Conservation (phyloP, 2,797 vertebrate genomes). For the Merluccius polli region DNA sequence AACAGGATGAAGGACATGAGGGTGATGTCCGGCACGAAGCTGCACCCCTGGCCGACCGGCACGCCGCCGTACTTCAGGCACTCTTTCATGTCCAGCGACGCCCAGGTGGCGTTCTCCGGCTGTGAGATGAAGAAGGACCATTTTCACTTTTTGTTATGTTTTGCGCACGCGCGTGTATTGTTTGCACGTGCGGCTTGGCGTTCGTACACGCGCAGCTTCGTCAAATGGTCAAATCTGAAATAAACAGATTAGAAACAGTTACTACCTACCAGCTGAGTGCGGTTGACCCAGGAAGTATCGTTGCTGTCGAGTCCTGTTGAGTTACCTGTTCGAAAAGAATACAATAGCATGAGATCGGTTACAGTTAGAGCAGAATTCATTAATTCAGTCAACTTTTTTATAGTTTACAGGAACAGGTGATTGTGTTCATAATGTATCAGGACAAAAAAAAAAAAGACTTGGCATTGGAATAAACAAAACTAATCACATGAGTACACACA, state of each 20-base stretch:
- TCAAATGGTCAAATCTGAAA: neutral
- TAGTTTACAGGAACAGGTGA: no score
- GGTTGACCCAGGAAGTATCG: constrained; percentile 51
- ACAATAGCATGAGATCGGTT: no score
- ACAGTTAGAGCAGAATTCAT: no score
- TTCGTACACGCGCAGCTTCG: neutral
- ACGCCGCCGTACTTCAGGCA: constrained; percentile 78
- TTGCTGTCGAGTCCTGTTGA: constrained; percentile 43
- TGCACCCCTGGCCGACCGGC: constrained; percentile 79
- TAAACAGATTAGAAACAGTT: constrained; percentile 3
- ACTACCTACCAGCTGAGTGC: constrained; percentile 63
- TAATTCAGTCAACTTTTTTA: no score
- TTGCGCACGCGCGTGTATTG: no score
- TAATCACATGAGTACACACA: neutral
- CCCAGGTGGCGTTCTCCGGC: constrained; percentile 80
- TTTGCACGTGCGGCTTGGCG: no score
- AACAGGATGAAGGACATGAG: constrained; percentile 98
- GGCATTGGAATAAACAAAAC: no score
- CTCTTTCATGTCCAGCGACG: constrained; percentile 73
- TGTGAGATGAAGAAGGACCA: constrained; percentile 21
- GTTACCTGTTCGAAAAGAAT: constrained; percentile 61
- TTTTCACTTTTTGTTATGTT: neutral
- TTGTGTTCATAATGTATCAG: no score
- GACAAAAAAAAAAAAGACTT: neutral
- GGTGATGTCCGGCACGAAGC: constrained; percentile 90